Evolutionary conservation across 1,140 invertebrate genomes (phyloP), one percentile per base, ranked within the genome.

Genomic region (Eumaeus atala): DNA sequence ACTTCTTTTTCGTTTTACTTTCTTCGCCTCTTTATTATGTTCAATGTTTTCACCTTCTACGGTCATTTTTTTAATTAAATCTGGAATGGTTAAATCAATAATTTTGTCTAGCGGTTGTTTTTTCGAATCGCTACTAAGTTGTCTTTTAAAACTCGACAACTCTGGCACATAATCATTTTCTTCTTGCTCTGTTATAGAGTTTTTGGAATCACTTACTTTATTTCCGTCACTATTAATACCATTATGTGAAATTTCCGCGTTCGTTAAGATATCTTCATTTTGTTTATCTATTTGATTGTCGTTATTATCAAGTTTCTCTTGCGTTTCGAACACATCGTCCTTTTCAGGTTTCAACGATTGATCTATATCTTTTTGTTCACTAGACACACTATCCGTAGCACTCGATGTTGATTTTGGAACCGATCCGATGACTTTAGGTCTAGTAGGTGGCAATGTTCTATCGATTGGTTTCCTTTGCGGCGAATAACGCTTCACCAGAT

Each of bases 1-100:
- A 72, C 84, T 87, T 54, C 84, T 64, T 72, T 85, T 85, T 63
- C 81, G 66, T 59, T 85, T 85, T 8, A 87, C 75, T 65, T 84
- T 87, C 48, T 78, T 84, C 3, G 64, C 59, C 18, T 63, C 74
- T 42, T 70, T 78, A 50, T 76, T 61, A 34, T 62, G 77, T 61
- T 78, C 73, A 37, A 74, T 56, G 52, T 63, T 57, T 28, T 84
- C 79, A 14, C 72, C 80, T 48, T 87, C 82, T 0, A 53, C 62
- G 33, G 68, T 78, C 66, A 87, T 87, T 61, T 84, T 81, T 48
- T 84, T 64, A 62, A 87, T 72, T 57, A 87, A 67, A 12, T 58
- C 74, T 72, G 84, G 84, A 69, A 87, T 84, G 59, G 67, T 76
- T 58, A 81, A 63, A 56, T 87, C 84, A 18, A 69, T 61, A 21